These are phyloP conservation scores for Mugil cephalus DNA, from an alignment of 2,113 vertebrate species.

Conservation along the genomic window DNA sequence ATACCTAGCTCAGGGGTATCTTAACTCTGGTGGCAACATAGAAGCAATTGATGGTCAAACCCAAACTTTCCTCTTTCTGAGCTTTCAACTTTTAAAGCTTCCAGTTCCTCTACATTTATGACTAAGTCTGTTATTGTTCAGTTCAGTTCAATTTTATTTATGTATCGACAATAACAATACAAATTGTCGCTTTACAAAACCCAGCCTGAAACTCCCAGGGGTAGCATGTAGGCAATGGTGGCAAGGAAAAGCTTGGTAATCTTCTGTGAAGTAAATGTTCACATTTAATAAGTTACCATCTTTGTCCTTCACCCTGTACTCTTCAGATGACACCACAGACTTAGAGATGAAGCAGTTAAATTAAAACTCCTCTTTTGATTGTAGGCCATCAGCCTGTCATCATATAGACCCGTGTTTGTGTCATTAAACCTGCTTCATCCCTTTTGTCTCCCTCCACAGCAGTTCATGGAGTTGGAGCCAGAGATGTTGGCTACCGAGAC, in stretches of 20 bases:
- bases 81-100: not conserved
- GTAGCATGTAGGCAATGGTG: no score
- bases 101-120: not conserved
- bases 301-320: not conserved
- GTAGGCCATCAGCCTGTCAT: not conserved
- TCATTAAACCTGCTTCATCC: not conserved
- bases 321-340: not conserved
- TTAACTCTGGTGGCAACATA: no score
- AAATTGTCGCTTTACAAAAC: no score
- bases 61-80: no score
- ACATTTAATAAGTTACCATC: conserved; percentile 16
- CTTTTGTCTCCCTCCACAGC: conserved; percentile 75
- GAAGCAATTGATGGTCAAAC: not conserved
- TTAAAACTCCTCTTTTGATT: not conserved
- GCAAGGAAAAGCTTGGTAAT: no score
- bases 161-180: no score
- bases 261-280: not conserved
- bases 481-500: conserved; percentile 98
- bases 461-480: conserved; percentile 98
- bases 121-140: conserved; percentile 6
- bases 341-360: not conserved
- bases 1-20: no score
- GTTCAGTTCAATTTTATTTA: no score
- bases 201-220: no score
- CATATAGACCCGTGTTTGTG: not conserved